These are phyloP conservation scores for Zapornia atra DNA, from an alignment of 2,113 vertebrate genomes.

Conservation along the genomic window DNA sequence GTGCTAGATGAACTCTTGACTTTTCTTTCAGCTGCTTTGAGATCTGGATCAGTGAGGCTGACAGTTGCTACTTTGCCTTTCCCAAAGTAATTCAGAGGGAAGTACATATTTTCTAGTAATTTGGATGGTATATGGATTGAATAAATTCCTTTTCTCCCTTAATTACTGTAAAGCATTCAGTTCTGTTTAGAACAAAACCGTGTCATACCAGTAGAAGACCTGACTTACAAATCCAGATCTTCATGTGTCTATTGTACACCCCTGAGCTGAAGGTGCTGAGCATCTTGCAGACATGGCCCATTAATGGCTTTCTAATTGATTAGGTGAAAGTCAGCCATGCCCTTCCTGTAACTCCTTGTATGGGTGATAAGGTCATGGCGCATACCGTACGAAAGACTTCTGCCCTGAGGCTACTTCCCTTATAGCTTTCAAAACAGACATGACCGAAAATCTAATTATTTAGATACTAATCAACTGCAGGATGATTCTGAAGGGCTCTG, in stretches of 20 bases:
- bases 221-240: not conserved
- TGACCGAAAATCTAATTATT: conserved; percentile 92
- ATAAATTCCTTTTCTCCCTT: not conserved
- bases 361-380: conserved; percentile 79
- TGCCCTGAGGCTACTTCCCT: conserved; percentile 84
- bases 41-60: not conserved
- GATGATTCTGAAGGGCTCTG: conserved; percentile 78
- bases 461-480: conserved; percentile 92
- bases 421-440: conserved; percentile 80
- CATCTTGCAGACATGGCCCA: not conserved
- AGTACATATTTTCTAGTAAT: not conserved
- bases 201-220: not conserved
- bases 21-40: not conserved
- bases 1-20: not conserved
- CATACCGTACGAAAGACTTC: conserved; percentile 64
- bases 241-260: rapidly evolving
- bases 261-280: not conserved
- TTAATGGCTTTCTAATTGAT: conserved; percentile 63
- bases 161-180: not conserved
- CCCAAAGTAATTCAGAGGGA: not conserved
- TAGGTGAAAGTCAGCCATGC: conserved; percentile 69
- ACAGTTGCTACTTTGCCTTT: not conserved
- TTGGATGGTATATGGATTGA: not conserved
- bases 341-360: conserved; percentile 70
- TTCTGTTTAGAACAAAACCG: not conserved